These are phyloP conservation scores for Chiridota heheva DNA, from an alignment of 35 echinoderm and acorn worm species.

Conservation along the genomic window DNA sequence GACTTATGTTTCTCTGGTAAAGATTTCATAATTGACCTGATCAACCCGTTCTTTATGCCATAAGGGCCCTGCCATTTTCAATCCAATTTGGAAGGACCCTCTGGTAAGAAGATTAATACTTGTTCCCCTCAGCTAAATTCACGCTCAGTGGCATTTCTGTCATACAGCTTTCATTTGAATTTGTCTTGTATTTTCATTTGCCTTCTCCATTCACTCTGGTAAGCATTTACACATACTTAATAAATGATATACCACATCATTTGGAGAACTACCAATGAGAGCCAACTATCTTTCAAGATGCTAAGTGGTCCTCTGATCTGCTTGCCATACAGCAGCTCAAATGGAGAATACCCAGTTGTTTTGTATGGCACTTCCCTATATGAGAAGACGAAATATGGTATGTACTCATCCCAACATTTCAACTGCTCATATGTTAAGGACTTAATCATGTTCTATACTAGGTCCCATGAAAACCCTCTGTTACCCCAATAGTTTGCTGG, in stretches of 20 bases:
- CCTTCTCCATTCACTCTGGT: conserved; percentile 18
- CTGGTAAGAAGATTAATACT: conserved; percentile 39
- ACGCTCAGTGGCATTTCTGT: conserved; percentile 16
- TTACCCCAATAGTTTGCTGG: conserved; percentile 32
- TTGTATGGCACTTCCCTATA: conserved; percentile 16
- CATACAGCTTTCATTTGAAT: conserved; percentile 46
- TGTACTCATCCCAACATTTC: conserved; percentile 20
- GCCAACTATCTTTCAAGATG: neutral
- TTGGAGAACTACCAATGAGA: neutral
- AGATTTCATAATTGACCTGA: conserved; percentile 42
- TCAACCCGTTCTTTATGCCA: neutral
- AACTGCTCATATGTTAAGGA: neutral
- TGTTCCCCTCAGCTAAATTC: conserved; percentile 34
- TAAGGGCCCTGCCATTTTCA: conserved; percentile 43
- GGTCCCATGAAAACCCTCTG: conserved; percentile 40
- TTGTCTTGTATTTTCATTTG: neutral
- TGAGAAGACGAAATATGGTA: conserved; percentile 19
- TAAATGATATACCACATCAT: conserved; percentile 3
- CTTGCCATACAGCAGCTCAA: neutral
- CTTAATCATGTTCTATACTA: conserved; percentile 36
- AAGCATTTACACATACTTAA: conserved; percentile 13
- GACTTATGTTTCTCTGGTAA: neutral
- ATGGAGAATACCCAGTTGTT: neutral
- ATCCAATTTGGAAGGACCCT: conserved; percentile 30
- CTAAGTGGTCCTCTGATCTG: neutral